Evolutionary conservation across 53 echinoderm and acorn worm genomes (phyloP), one percentile per base, ranked within the genome.

Genomic region (Echinometra lucunter): DNA sequence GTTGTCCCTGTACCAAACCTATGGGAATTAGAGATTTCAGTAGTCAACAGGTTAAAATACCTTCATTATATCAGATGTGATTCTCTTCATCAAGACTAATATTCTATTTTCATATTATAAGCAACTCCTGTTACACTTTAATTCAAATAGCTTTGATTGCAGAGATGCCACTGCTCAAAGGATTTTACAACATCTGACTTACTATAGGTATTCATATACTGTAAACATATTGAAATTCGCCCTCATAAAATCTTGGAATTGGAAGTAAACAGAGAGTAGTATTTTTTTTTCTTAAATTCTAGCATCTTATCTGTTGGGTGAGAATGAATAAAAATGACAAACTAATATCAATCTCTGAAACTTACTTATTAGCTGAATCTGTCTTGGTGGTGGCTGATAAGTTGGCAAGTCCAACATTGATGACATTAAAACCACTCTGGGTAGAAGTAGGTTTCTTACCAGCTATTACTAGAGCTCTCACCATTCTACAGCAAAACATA

Each of bases 341-440:
- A 9, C 16, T 4, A 90, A 4, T 37, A 21, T 89, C 6, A 75
- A 53, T 53, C n/a, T 47, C 27, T 47, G 19, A 44, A 15, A 96
- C 99, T 98, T 94, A 99, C 99, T 99, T 99, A 92, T 99, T 99
- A 32, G 99, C 99, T 78, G 92, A 94, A 91, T 99, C 99, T 66
- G 99, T 99, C 94, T 96, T 97, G 40, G 97, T 91, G 53, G 99
- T 99, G 17, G 94, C 96, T 60, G 97, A 83, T 19, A 98, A 89
- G 74, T 99, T 99, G n/a, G 96, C 95, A 25, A 99, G 92, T 47
- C 99, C 99, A 11, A 98, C 96, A 88, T 99, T 99, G 96, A 99
- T 95, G 88, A 99, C 92, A 23, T 94, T 92, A 11, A 95, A 85
- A 11, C 99, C 99, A 45, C 75, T 93, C 27, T 89, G 60, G 3